phyloP scores from a whole-genome alignment of 35 echinoderm and acorn worm species.

The Chiridota heheva region DNA sequence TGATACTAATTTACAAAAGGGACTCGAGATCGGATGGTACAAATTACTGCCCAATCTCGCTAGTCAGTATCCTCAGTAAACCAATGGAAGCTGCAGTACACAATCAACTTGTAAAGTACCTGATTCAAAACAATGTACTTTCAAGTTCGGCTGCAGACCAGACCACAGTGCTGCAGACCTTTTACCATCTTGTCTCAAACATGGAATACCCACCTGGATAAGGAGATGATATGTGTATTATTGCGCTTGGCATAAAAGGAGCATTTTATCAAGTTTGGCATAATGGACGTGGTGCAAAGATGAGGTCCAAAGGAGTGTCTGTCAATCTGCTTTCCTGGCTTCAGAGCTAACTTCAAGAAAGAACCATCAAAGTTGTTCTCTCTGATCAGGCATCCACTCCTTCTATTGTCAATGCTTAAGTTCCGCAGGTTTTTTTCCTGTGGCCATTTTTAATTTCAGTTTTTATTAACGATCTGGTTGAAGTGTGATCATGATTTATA shows the following conservation, averaged over 20 bases:
- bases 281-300: constrained; percentile 35
- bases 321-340: background rate
- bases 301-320: constrained; percentile 22
- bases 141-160: constrained; percentile 47
- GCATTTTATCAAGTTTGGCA: constrained; percentile 73
- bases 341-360: background rate
- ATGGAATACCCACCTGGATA: constrained; percentile 21
- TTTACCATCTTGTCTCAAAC: constrained; percentile 41
- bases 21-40: constrained; percentile 27
- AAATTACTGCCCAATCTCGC: constrained; percentile 45
- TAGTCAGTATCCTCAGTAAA: constrained; percentile 50
- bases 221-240: constrained; percentile 10
- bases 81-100: constrained; percentile 39
- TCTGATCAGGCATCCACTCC: constrained; percentile 1
- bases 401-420: constrained; percentile 19
- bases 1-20: constrained; percentile 47
- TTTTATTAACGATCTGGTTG: constrained; percentile 25
- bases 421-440: constrained; percentile 13
- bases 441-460: constrained; percentile 23
- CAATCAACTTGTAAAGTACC: constrained; percentile 38
- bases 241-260: constrained; percentile 49
- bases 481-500: constrained; percentile 27
- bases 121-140: constrained; percentile 26
- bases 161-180: constrained; percentile 39
- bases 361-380: constrained; percentile 2